These are phyloP conservation scores for Melieria crassipennis DNA, from an alignment of 2,888 invertebrate genomes.

Conservation along the genomic window DNA sequence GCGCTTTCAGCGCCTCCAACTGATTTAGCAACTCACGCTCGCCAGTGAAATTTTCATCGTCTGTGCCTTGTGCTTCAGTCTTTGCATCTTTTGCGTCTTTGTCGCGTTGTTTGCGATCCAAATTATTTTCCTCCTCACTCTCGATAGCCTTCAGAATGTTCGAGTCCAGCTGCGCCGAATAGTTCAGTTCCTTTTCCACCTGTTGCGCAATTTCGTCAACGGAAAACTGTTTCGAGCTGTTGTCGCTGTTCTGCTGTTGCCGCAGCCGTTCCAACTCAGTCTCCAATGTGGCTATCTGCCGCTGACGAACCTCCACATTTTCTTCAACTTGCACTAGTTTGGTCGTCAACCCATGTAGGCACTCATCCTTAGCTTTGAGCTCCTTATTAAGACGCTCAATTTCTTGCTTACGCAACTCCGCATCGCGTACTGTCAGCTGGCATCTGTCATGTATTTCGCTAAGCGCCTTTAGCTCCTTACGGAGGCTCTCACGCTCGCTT, in stretches of 20 bases:
- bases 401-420: conserved; percentile 68
- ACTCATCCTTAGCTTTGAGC: conserved; percentile 70
- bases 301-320: conserved; percentile 62
- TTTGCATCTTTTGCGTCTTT: conserved; percentile 40
- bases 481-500: conserved; percentile 64
- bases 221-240: conserved; percentile 62
- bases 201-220: conserved; percentile 69
- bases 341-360: conserved; percentile 56
- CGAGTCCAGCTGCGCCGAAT: conserved; percentile 71
- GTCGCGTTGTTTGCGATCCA: conserved; percentile 51
- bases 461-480: conserved; percentile 66
- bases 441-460: conserved; percentile 64
- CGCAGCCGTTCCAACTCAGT: conserved; percentile 58
- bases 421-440: conserved; percentile 54
- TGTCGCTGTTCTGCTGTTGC: conserved; percentile 52
- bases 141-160: conserved; percentile 71
- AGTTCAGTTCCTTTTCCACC: conserved; percentile 71
- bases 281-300: conserved; percentile 68
- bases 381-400: conserved; percentile 69
- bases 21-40: conserved; percentile 62
- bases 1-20: conserved; percentile 55
- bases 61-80: conserved; percentile 47
- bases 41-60: conserved; percentile 60
- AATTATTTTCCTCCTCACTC: conserved; percentile 66
- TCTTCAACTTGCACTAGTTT: conserved; percentile 52